phyloP scores from a whole-genome alignment of 2,797 vertebrate species.

The Esox masquinongy region DNA sequence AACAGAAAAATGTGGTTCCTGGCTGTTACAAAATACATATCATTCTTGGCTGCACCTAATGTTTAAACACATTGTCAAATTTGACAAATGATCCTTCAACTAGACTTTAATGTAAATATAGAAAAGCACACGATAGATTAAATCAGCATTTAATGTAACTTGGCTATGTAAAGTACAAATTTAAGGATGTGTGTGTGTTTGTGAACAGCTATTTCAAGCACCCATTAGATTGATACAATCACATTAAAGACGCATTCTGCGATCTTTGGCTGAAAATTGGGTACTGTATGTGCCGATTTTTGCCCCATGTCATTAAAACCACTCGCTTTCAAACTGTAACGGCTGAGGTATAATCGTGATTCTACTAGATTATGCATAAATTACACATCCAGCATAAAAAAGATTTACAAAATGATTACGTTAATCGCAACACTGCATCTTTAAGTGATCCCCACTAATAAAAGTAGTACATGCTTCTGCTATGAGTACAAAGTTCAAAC shows the following conservation, averaged over 20 bases:
- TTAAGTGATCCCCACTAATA: neutral
- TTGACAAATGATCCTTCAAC: neutral
- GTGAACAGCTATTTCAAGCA: neutral
- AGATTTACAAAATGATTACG: no score
- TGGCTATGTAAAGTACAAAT: neutral
- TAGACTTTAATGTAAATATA: neutral
- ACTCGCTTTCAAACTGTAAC: no score
- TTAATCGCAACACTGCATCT: no score
- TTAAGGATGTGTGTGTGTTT: neutral
- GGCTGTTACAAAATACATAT: slow-evolving; percentile 8
- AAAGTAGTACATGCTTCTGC: neutral
- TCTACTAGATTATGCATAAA: no score
- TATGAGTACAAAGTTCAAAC: neutral
- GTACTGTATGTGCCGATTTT: no score
- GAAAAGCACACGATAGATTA: neutral
- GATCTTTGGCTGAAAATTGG: no score
- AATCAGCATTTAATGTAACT: neutral
- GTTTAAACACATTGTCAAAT: slow-evolving; percentile 14
- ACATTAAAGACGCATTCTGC: neutral
- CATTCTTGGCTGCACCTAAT: neutral
- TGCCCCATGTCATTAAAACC: no score
- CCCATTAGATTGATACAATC: neutral
- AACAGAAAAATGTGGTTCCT: slow-evolving; percentile 8
- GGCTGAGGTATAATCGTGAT: no score
- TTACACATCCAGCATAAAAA: no score